Percentiles rank a stretch among this genome's conserved stretches.
phyloP scores from a whole-genome alignment of 2,797 vertebrate genomes.

The Poecilia picta region DNA sequence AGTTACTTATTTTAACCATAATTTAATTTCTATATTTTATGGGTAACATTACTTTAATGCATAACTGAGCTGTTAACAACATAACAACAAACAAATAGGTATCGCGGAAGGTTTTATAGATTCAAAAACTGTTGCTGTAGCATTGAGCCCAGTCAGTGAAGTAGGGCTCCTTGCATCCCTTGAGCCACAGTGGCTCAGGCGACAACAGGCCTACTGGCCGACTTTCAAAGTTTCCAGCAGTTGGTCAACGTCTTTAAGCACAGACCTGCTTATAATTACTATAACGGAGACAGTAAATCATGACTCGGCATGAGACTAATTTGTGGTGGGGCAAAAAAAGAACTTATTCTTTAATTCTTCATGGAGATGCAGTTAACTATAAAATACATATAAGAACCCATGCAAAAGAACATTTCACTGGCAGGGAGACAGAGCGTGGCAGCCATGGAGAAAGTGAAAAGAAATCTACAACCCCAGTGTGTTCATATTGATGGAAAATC shows the following conservation, averaged over 20 bases:
- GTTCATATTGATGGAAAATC: slow-evolving; percentile 27
- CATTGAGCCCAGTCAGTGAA: slow-evolving; percentile 42
- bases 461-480: slow-evolving; percentile 17
- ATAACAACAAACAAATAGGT: slow-evolving; percentile 43
- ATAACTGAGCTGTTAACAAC: slow-evolving; percentile 13
- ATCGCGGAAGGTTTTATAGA: slow-evolving; percentile 39
- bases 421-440: slow-evolving; percentile 31
- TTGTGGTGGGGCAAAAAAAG: slow-evolving; percentile 74
- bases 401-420: slow-evolving; percentile 46
- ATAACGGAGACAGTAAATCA: slow-evolving; percentile 84
- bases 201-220: slow-evolving; percentile 68
- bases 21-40: slow-evolving; percentile 37
- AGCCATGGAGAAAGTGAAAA: slow-evolving; percentile 24
- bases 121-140: slow-evolving; percentile 43
- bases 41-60: slow-evolving; percentile 36
- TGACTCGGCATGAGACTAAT: slow-evolving; percentile 82
- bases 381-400: slow-evolving; percentile 73
- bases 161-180: slow-evolving; percentile 31
- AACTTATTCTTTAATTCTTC: slow-evolving; percentile 66
- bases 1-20: slow-evolving; percentile 39
- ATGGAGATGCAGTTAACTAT: slow-evolving; percentile 76
- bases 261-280: slow-evolving; percentile 84
- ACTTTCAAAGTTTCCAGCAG: slow-evolving; percentile 77
- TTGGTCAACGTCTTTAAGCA: slow-evolving; percentile 52
- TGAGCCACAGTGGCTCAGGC: slow-evolving; percentile 58